Evolutionary conservation across 2,797 vertebrate genomes (phyloP).

Genomic region (Aldrovandia affinis): DNA sequence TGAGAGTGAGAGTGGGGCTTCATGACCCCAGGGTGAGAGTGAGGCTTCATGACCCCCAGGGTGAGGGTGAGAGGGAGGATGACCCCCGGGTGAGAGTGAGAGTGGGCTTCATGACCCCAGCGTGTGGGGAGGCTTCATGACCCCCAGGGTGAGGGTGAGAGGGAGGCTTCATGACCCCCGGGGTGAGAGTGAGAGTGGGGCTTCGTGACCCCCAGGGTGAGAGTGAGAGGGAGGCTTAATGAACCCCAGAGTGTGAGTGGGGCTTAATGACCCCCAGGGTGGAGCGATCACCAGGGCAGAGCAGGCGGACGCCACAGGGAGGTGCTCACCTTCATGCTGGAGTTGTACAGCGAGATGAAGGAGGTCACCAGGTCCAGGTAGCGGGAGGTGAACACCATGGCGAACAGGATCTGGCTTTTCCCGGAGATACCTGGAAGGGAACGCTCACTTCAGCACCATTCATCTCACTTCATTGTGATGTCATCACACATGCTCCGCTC

Average conservation of each 20-base stretch:
- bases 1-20: too few species aligned
- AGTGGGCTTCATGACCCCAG: neutral
- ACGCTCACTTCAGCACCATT: neutral
- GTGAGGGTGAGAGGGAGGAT: neutral
- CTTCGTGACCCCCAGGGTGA: neutral
- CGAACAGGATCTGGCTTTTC: slow-evolving; percentile 98
- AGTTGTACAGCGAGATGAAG: slow-evolving; percentile 98
- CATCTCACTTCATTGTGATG: neutral
- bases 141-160: neutral
- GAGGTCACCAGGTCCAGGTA: slow-evolving; percentile 96
- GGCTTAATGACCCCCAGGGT: neutral
- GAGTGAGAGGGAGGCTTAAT: neutral
- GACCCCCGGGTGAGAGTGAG: neutral
- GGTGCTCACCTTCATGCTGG: slow-evolving; percentile 96
- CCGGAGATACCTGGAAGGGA: slow-evolving; percentile 89
- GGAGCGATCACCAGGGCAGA: neutral
- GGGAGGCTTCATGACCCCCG: neutral
- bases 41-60: neutral
- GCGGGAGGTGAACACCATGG: slow-evolving; percentile 94
- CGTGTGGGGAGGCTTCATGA: neutral
- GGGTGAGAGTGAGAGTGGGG: too few species aligned
- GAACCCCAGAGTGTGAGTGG: neutral
- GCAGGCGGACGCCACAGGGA: too few species aligned
- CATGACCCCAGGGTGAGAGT: neutral
- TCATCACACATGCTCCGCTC: neutral